phyloP scores from a whole-genome alignment of 2,113 vertebrate species.

The human region GRCh38 chr3:42385001-42385500 shows the following conservation, averaged over 20 bases:
- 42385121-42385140: conserved; percentile 39
- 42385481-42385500: background rate
- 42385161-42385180: background rate
- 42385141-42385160: background rate
- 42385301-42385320: background rate
- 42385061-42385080: conserved; percentile 38
- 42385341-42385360: background rate
- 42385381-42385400: background rate
- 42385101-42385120: background rate
- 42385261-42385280: too few species aligned
- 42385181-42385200: too few species aligned
- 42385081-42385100: background rate
- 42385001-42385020: background rate
- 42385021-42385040: background rate
- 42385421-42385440: background rate
- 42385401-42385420: background rate
- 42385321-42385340: background rate
- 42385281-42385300: too few species aligned
- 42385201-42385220: background rate
- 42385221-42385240: background rate
- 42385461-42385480: background rate
- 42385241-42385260: background rate
- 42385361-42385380: background rate
- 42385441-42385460: background rate
- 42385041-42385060: background rate